Conservation (phyloP, 2,797 vertebrate genomes). For the Rhinoraja longicauda region DNA sequence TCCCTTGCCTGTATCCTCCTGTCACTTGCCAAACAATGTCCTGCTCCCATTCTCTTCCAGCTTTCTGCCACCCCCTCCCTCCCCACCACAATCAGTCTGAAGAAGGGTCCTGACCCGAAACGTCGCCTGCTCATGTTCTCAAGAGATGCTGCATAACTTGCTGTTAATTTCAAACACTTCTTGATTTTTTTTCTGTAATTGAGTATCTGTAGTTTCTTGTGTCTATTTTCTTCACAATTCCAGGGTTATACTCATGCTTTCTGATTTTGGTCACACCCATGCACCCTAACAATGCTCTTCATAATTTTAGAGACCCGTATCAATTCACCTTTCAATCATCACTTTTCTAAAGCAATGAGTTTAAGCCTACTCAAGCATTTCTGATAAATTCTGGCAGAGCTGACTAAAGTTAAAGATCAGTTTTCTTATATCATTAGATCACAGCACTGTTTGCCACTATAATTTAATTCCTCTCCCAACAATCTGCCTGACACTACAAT, state of each 20-base stretch:
- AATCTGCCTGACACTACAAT: not conserved
- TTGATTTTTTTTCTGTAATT: too few relatives aligned
- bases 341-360: not conserved
- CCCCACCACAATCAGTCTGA: too few relatives aligned
- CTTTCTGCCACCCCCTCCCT: too few relatives aligned
- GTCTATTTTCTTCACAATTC: too few relatives aligned
- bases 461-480: not conserved
- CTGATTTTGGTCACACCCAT: not conserved
- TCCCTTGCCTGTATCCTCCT: too few relatives aligned
- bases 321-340: not conserved
- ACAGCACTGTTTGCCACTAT: not conserved
- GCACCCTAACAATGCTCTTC: not conserved
- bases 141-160: too few relatives aligned
- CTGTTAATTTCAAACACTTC: too few relatives aligned
- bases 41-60: too few relatives aligned
- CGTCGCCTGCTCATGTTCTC: too few relatives aligned
- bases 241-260: not conserved
- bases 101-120: too few relatives aligned
- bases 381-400: not conserved
- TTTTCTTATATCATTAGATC: not conserved
- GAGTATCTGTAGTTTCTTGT: too few relatives aligned
- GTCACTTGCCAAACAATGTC: too few relatives aligned
- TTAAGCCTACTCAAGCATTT: not conserved
- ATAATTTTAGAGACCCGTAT: not conserved
- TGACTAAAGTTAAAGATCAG: not conserved